These are phyloP conservation scores for Loriculus beryllinus DNA, from an alignment of 2,797 vertebrate genomes.

Conservation along the genomic window DNA sequence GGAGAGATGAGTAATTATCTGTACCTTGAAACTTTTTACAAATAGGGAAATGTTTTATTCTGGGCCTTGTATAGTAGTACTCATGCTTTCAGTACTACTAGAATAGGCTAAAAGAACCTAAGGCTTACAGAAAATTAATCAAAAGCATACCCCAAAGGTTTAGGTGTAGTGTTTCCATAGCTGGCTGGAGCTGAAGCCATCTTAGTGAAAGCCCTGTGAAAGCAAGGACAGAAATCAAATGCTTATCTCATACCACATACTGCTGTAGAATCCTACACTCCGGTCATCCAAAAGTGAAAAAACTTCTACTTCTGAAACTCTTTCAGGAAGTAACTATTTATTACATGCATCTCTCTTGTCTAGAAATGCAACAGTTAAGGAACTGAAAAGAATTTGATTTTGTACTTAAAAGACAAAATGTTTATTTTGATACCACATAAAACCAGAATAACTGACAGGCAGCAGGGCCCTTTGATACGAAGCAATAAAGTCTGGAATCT, in stretches of 20 bases:
- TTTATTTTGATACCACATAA: neutral
- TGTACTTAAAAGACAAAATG: neutral
- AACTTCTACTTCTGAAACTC: neutral
- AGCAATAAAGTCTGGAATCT: neutral
- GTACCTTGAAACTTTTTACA: neutral
- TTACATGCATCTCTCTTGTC: neutral
- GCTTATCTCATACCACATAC: neutral
- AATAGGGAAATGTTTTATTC: neutral
- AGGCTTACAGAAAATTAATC: neutral
- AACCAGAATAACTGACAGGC: neutral
- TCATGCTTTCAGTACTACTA: neutral
- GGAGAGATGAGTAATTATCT: neutral
- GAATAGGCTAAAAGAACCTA: neutral
- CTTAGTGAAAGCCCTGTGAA: conserved; percentile 91
- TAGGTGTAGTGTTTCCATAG: conserved; percentile 88
- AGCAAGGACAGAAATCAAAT: conserved; percentile 5
- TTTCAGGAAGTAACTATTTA: neutral
- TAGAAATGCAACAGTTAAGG: neutral
- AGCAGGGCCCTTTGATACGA: neutral
- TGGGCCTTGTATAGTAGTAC: neutral
- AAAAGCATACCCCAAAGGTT: conserved; percentile 88
- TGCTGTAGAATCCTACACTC: neutral
- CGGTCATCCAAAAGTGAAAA: conserved; percentile 1
- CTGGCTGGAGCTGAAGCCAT: conserved; percentile 91
- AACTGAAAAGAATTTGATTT: neutral